phyloP scores from a whole-genome alignment of 2,797 vertebrate genomes.

The Gambusia yucatana region DNA sequence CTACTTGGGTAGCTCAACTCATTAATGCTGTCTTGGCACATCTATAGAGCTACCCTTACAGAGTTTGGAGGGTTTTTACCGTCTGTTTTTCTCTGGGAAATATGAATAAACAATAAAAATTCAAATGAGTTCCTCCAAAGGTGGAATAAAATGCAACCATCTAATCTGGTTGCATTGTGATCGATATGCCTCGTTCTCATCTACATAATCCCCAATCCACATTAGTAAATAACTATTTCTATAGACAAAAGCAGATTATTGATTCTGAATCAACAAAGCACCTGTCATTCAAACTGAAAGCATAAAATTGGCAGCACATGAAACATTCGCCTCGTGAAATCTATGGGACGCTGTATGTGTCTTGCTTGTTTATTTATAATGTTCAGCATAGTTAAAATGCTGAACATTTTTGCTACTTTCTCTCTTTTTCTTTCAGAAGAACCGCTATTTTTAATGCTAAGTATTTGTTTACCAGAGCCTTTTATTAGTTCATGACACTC shows the following conservation, averaged over 20 bases:
- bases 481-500: conserved; percentile 66
- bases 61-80: not conserved
- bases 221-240: conserved; percentile 23
- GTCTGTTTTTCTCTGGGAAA: not conserved
- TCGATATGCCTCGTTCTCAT: conserved; percentile 33
- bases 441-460: conserved; percentile 49
- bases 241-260: conserved; percentile 29
- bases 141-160: conserved; percentile 16
- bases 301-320: conserved; percentile 3
- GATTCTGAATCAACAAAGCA: conserved; percentile 23
- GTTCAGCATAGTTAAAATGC: conserved; percentile 6
- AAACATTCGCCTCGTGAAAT: conserved; percentile 2
- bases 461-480: conserved; percentile 70
- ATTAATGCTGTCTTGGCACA: not conserved
- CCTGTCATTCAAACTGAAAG: conserved; percentile 15
- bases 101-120: not conserved
- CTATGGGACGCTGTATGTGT: not conserved
- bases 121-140: conserved; percentile 2
- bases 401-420: conserved; percentile 15
- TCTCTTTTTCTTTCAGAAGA: conserved; percentile 44
- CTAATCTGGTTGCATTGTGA: conserved; percentile 31
- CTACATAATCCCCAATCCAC: conserved; percentile 48
- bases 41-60: not conserved
- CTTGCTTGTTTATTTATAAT: conserved; percentile 6
- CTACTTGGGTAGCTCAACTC: not conserved